Evolutionary conservation across 2,888 invertebrate genomes (phyloP).

Genomic region (Chrysomela aeneicollis): DNA sequence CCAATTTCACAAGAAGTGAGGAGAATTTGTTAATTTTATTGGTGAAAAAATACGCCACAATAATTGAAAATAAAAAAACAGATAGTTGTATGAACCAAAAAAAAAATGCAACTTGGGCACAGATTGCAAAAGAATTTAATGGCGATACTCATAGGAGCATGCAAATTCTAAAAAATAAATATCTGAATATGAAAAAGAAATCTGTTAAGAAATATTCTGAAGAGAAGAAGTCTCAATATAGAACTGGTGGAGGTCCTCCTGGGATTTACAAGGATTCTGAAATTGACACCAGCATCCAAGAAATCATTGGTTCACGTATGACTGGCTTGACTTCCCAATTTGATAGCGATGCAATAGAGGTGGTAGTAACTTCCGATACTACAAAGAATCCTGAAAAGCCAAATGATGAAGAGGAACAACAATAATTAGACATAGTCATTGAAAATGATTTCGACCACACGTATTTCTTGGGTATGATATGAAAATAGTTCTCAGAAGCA

Average conservation of each 20-base stretch:
- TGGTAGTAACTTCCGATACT: too few relatives aligned
- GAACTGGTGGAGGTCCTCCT: conserved; percentile 20
- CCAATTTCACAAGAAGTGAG: too few relatives aligned
- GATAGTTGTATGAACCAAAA: conserved; percentile 1
- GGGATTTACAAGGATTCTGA: neutral
- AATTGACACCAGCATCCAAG: conserved; percentile 11
- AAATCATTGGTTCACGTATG: conserved; percentile 18
- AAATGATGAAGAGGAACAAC: too few relatives aligned
- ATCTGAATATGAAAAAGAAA: conserved; percentile 19
- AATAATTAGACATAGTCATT: too few relatives aligned
- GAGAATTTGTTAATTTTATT: too few relatives aligned
- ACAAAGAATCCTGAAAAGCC: too few relatives aligned
- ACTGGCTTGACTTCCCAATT: conserved; percentile 11
- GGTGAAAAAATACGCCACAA: too few relatives aligned
- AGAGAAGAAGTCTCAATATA: conserved; percentile 11
- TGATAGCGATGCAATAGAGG: conserved; percentile 5
- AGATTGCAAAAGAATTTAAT: conserved; percentile 18
- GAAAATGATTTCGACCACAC: too few relatives aligned
- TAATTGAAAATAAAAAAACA: conserved; percentile 10
- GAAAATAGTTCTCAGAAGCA: too few relatives aligned
- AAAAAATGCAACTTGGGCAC: conserved; percentile 8
- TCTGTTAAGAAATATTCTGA: conserved; percentile 16
- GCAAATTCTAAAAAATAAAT: conserved; percentile 10
- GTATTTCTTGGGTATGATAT: too few relatives aligned
- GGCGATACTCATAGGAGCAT: neutral